Base-by-base conservation (phyloP, 2,113 vertebrate species). In the Hepsetus odoe region DNA sequence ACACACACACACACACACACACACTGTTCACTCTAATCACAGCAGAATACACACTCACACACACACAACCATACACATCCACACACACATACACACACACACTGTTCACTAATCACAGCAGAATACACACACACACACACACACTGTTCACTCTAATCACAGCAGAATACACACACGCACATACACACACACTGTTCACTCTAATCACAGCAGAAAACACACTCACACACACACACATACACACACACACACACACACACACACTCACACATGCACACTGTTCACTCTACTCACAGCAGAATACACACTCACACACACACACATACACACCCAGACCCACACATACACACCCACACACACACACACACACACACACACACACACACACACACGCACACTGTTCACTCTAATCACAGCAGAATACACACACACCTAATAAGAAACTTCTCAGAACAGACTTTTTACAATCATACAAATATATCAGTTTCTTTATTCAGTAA, bases 381-480 rank as follows among this genome's bases (percentile, higher is more conserved):
- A 58, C 46, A 68, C 49, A 62, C 70, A 71, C 56, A 68, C 71
- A 71, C 38, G 51, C 38, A 68, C 62, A 80, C 59, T 56, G 44
- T 64, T 38, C n/a, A n/a, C n/a, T n/a, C n/a, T n/a, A n/a, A n/a
- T n/a, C n/a, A n/a, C n/a, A n/a, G n/a, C n/a, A n/a, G n/a, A n/a
- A n/a, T n/a, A n/a, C n/a, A n/a, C n/a, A n/a, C n/a, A n/a, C n/a
- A n/a, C 12, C 55, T 4, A 64, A 20, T n/a, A 14, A 71, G 46
- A 46, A 82, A 84, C 12, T 80, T 65, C 74, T 78, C 49, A 68
- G 62, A 46, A 49, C 72, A 78, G 72, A n/a, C 0, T 72, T n/a
- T 76, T 82, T 91, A 92, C 88, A 94, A 91, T 91, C 82, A 92
- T 93, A 94, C 90, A 93, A 94, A 94, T 92, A 92, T 93, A 92